These are phyloP conservation scores for Leptestheria dahalacensis DNA, from an alignment of 1,140 invertebrate genomes.

Conservation along the genomic window DNA sequence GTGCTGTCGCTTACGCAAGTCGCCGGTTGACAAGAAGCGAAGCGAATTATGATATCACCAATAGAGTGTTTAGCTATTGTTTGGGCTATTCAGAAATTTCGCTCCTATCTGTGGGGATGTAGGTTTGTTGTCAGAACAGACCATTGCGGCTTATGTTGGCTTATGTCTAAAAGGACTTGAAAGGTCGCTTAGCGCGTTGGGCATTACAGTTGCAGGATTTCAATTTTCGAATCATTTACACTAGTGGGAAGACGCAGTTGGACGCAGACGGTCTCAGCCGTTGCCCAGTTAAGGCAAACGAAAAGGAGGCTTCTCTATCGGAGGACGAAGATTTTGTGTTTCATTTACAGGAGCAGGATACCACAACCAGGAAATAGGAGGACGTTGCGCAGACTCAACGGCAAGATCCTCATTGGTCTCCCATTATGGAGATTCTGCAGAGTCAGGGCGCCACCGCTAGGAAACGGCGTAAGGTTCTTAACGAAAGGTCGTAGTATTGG, in stretches of 20 bases:
- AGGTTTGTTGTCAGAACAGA: slow-evolving; percentile 27
- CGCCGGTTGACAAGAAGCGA: slow-evolving; percentile 25
- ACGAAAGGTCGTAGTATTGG: too few relatives aligned
- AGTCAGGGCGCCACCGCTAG: too few relatives aligned
- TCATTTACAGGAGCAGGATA: too few relatives aligned
- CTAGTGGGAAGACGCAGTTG: not conserved
- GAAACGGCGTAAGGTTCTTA: too few relatives aligned
- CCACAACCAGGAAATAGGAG: too few relatives aligned
- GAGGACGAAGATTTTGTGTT: too few relatives aligned
- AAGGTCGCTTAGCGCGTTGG: slow-evolving; percentile 33
- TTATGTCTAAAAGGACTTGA: slow-evolving; percentile 29
- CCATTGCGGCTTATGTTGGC: slow-evolving; percentile 31
- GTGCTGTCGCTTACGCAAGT: slow-evolving; percentile 24
- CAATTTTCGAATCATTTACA: slow-evolving; percentile 29
- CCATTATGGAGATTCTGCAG: too few relatives aligned
- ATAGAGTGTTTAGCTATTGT: slow-evolving; percentile 28
- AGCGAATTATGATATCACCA: slow-evolving; percentile 27
- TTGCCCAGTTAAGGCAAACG: too few relatives aligned
- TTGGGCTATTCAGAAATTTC: slow-evolving; percentile 30
- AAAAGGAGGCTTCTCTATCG: too few relatives aligned
- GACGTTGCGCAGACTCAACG: too few relatives aligned
- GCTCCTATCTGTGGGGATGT: slow-evolving; percentile 26
- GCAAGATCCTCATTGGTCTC: too few relatives aligned
- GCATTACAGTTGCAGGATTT: slow-evolving; percentile 32
- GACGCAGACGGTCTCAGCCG: slow-evolving; percentile 16